Conservation (phyloP, 2,113 vertebrate genomes). For the Hyla sarda region DNA sequence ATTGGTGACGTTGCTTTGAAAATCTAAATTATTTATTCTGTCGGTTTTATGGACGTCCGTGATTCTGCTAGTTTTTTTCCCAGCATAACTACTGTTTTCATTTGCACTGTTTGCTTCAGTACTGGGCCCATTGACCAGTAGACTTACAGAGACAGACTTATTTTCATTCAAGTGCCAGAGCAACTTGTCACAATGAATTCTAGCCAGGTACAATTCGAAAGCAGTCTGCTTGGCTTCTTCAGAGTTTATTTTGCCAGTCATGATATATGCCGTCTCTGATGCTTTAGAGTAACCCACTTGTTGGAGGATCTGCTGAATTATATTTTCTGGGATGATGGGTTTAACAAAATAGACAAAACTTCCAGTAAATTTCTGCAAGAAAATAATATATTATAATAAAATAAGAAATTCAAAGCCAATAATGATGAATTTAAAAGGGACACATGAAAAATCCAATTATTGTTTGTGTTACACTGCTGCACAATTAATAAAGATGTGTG, state of each 20-base stretch:
- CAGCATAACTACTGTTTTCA: slow-evolving; percentile 2
- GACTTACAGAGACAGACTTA: slow-evolving; percentile 19
- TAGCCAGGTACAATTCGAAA: slow-evolving; percentile 83
- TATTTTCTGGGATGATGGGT: slow-evolving; percentile 72
- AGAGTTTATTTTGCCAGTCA: slow-evolving; percentile 68
- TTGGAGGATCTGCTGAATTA: slow-evolving; percentile 72
- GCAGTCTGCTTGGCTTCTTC: slow-evolving; percentile 73
- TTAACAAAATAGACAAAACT: slow-evolving; percentile 82
- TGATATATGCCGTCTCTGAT: slow-evolving; percentile 73
- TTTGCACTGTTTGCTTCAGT: not conserved
- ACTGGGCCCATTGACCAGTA: not conserved
- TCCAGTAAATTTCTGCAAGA: slow-evolving; percentile 81
- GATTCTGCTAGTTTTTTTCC: not conserved
- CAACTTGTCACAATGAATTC: slow-evolving; percentile 74
- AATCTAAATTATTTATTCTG: not conserved
- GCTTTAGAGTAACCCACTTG: slow-evolving; percentile 79
- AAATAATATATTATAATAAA: slow-evolving; percentile 42
- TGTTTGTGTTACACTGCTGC: no score
- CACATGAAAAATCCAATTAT: no score
- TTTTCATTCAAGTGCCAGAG: slow-evolving; percentile 70
- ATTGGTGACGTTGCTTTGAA: not conserved
- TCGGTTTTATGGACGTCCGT: not conserved
- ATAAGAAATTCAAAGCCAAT: not conserved
- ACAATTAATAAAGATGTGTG: no score
- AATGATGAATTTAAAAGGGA: no score